Evolutionary conservation across 2,113 vertebrate species (phyloP).

Genomic region (Labeo catla): DNA sequence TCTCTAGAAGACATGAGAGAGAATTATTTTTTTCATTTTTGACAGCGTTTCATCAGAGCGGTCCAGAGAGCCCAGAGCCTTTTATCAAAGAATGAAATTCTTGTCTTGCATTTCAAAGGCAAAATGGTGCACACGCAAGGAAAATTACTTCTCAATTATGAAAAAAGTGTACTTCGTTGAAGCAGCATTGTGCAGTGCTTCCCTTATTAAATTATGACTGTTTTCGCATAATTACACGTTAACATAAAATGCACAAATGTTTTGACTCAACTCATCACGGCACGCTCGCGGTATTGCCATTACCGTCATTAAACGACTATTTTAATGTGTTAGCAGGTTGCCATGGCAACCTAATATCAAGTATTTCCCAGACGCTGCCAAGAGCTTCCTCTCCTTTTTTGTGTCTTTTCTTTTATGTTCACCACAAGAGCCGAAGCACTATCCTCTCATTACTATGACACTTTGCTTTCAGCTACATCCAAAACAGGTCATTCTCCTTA

Average conservation of each 20-base stretch:
- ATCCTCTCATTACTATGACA: slow-evolving; percentile 47
- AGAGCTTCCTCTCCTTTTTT: slow-evolving; percentile 42
- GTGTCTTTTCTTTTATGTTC: slow-evolving; percentile 47
- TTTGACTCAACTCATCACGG: slow-evolving; percentile 8
- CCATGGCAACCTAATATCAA: slow-evolving; percentile 53
- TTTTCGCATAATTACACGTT: neutral
- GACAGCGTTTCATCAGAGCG: neutral
- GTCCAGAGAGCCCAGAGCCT: neutral
- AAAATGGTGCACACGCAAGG: neutral
- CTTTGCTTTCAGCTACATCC: slow-evolving; percentile 12
- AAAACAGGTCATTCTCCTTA: slow-evolving; percentile 47
- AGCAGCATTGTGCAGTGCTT: neutral
- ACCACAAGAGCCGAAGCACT: slow-evolving; percentile 41
- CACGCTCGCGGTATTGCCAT: slow-evolving; percentile 1
- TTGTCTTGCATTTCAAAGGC: slow-evolving; percentile 13
- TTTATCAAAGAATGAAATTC: slow-evolving; percentile 16
- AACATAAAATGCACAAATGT: slow-evolving; percentile 20
- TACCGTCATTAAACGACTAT: slow-evolving; percentile 34
- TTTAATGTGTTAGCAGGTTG: slow-evolving; percentile 45
- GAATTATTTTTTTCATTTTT: neutral
- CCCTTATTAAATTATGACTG: neutral
- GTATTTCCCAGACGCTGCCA: slow-evolving; percentile 29
- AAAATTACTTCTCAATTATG: slow-evolving; percentile 4
- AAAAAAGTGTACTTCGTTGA: neutral
- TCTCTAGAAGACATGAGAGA: neutral